Base-by-base conservation (phyloP, 2,888 invertebrate genomes). In the Patella pellucida region DNA sequence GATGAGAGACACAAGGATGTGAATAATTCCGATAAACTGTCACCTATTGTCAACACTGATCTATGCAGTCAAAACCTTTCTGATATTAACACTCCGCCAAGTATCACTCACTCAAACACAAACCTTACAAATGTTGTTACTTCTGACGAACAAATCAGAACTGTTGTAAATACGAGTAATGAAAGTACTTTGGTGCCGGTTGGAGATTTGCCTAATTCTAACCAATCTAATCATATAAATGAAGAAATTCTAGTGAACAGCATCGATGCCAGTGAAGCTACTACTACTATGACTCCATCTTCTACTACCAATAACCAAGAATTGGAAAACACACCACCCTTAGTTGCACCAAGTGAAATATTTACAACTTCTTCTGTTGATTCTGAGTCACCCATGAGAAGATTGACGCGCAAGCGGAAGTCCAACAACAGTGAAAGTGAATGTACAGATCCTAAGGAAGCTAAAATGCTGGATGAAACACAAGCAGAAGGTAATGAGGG, bases 351-450 rank as follows among this genome's bases (percentile, higher is more conserved):
- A 31, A 23, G 52, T 52, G 74, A 69, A 56, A 41, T 41, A 41
- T 41, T 41, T 41, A 41, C 41, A 41, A 31, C 41, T 12, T 54
- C 62, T 23, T 23, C 70, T 12, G 62, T 51, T 19, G 77, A 77
- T 51, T 54, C 51, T 54, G 51, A 52, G 23, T n/a, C 69, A 14
- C 74, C 23, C 15, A 71, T 73, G 23, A 74, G 76, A 23, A 67
- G 74, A 7, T 69, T 78, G 16, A 76, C 75, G 2, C 71, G 78
- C 52, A 78, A 78, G 74, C 73, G 78, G 31, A 78, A 76, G 31
- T 78, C 78, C 12, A 76, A 71, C 27, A 70, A 78, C n/a, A 78
- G 78, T 73, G 78, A 78, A 68, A 76, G 76, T 23, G 78, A 78
- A n/a, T 51, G 54, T 52, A 54, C 51, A 19, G 71, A 71, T 50